Conservation (phyloP, 2,797 vertebrate genomes). For the Microctenopoma stevenorrisi region DNA sequence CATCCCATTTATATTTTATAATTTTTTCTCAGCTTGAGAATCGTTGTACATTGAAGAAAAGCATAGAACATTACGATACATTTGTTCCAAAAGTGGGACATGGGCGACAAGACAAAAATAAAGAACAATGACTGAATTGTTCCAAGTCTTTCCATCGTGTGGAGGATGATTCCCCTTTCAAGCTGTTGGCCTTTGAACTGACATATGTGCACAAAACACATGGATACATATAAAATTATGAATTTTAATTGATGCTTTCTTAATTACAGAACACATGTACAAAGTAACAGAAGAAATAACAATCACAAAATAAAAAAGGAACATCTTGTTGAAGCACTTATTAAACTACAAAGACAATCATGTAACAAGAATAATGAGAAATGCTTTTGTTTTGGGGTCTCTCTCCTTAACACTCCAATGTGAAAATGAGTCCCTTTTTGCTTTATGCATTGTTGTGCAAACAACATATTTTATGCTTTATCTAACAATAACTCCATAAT, state of each 20-base stretch:
- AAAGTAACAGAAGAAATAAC: constrained; percentile 2
- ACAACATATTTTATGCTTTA: neutral
- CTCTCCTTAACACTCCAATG: neutral
- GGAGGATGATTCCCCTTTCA: constrained; percentile 34
- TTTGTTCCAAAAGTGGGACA: constrained; percentile 48
- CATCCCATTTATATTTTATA: constrained; percentile 55
- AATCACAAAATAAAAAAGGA: neutral
- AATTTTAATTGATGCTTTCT: constrained; percentile 19
- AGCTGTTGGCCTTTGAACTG: constrained; percentile 22
- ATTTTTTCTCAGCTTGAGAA: constrained; percentile 40
- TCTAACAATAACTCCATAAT: constrained; percentile 9
- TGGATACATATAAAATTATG: neutral
- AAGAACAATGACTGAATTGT: constrained; percentile 28
- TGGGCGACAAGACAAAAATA: constrained; percentile 37
- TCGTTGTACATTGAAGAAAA: constrained; percentile 16
- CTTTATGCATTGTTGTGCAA: neutral
- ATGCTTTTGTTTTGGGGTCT: neutral
- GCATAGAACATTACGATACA: constrained; percentile 24
- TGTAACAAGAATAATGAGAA: neutral
- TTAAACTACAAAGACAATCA: constrained; percentile 6
- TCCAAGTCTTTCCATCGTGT: constrained; percentile 31
- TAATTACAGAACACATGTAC: neutral
- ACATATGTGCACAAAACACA: constrained; percentile 16
- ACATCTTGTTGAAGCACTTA: neutral
- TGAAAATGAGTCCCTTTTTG: constrained; percentile 20